Evolutionary conservation across 2,888 invertebrate species (phyloP), one percentile per base, ranked within the genome.

Genomic region (Diachrysia chrysitis): DNA sequence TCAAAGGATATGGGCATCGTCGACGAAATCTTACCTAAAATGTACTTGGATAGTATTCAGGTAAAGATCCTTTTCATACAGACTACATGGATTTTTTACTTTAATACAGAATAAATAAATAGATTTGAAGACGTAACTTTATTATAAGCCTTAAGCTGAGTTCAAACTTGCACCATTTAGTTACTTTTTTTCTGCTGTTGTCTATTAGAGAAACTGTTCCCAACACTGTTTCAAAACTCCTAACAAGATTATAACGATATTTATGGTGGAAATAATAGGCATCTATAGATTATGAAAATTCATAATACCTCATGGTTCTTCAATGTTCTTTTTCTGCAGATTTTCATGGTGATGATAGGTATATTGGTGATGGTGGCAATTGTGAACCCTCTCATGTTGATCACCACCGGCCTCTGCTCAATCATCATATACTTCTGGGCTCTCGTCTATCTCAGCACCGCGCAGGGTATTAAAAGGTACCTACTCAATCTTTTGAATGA

Each of bases 1-100:
- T 97, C 98, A 0, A 98, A 98, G 86, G 98, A 98, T 85, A 97
- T 98, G 92, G 98, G 98, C 0, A 94, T 97, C 0, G 96, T 98
- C 58, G 98, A 98, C 84, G 98, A 98, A 90, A 92, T 96, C 19
- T 88, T 98, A 59, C 97, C 97, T 0, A 91, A 95, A 73, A 96
- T 96, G 83, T 96, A 96, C 84, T 90, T 97, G 58, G 97, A 97
- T 82, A 96, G 97, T 65, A 95, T 96, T 59, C 97, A 97, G 93
- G 95, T 95, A 81, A 70, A 71, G 46, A 16, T 32, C 46, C 9
- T 19, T 23, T 10, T 32, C 0, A 32, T 10, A 10, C 10, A 32
- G 32, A 32, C 32, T 32, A 25, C 25, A 25, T 5, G 5, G 25
- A 32, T 32, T 29, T 7, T 29, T 29, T 29, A 29, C 29, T 29